phyloP scores from a whole-genome alignment of 2,113 vertebrate genomes.

The Raphicerus campestris region DNA sequence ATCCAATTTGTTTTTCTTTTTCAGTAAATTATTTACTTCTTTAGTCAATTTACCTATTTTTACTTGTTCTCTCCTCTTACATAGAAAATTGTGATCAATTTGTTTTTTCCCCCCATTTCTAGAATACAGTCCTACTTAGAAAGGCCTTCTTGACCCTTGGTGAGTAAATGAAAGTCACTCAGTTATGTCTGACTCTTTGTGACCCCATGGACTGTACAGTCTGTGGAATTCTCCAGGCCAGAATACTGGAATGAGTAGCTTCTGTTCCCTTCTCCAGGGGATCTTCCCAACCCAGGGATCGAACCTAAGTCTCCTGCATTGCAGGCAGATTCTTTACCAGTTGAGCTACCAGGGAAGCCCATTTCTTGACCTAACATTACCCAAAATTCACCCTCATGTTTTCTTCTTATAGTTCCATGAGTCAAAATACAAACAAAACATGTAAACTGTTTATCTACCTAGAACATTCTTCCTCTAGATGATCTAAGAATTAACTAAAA shows the following conservation, averaged over 20 bases:
- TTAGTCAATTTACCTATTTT: neutral
- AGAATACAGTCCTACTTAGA: neutral
- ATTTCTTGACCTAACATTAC: neutral
- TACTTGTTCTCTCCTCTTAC: neutral
- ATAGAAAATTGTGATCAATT: neutral
- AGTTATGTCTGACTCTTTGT: neutral
- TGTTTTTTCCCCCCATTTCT: neutral
- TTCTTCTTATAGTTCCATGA: neutral
- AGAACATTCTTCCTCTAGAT: neutral
- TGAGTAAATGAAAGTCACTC: neutral
- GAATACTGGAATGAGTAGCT: neutral
- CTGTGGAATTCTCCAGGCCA: neutral
- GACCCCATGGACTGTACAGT: neutral
- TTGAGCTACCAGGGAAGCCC: neutral
- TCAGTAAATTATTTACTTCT: neutral
- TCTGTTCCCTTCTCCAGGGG: neutral
- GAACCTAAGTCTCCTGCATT: neutral
- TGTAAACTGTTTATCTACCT: neutral
- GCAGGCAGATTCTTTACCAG: neutral
- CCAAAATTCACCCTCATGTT: neutral
- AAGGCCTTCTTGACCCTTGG: neutral
- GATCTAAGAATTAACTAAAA: neutral
- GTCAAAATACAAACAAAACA: neutral
- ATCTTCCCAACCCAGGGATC: neutral
- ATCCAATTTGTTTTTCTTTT: neutral